These are phyloP conservation scores for Lagopus leucura DNA, from an alignment of 2,113 vertebrate genomes.

Conservation along the genomic window DNA sequence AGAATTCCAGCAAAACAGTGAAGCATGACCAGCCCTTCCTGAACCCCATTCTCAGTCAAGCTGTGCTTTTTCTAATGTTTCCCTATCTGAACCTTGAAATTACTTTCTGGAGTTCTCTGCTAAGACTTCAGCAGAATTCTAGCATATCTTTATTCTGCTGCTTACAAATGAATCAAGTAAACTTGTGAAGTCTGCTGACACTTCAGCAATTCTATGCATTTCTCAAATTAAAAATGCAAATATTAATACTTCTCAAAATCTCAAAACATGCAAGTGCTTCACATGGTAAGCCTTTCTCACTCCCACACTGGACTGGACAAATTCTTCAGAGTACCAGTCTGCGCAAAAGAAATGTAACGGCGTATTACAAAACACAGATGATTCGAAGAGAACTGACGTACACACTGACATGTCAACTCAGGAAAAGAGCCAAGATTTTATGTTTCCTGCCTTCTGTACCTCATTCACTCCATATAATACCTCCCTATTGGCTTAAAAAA, in stretches of 20 bases:
- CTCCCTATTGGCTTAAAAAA: background rate
- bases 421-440: background rate
- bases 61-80: constrained; percentile 23
- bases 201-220: background rate
- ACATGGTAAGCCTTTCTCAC: background rate
- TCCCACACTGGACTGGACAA: background rate
- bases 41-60: constrained; percentile 53
- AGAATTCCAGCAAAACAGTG: constrained; percentile 56
- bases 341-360: background rate
- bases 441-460: background rate
- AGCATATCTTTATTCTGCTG: background rate
- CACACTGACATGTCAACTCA: background rate
- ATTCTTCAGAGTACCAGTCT: background rate
- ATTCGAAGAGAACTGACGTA: background rate
- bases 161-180: background rate
- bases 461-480: background rate
- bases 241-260: background rate
- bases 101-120: background rate
- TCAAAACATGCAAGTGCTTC: background rate
- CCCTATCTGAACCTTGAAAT: constrained; percentile 8
- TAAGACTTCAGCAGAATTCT: background rate
- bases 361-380: background rate
- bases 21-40: constrained; percentile 57
- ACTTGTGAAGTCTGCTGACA: background rate
- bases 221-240: background rate